These are phyloP conservation scores for Oceanites oceanicus DNA, from an alignment of 2,113 vertebrate species.

Conservation along the genomic window DNA sequence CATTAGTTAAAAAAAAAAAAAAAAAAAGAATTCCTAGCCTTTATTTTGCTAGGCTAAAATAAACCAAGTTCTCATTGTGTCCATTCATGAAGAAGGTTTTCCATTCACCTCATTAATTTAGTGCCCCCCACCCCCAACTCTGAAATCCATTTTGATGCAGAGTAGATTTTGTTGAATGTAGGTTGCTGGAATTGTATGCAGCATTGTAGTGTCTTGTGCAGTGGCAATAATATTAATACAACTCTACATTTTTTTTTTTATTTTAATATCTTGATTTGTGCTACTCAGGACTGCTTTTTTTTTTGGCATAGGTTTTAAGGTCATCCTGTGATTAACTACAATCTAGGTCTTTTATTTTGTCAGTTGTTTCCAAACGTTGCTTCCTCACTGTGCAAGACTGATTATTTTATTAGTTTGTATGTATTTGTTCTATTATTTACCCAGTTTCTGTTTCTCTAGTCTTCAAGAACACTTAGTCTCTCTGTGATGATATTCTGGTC, in stretches of 20 bases:
- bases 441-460: background rate
- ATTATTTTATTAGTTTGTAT: background rate
- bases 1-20: background rate
- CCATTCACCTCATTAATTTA: background rate
- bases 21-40: background rate
- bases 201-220: background rate
- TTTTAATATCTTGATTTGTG: background rate
- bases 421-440: background rate
- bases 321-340: background rate
- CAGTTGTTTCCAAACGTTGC: background rate
- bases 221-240: background rate
- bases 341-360: background rate
- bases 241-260: background rate
- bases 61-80: background rate
- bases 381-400: background rate
- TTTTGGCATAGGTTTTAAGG: background rate
- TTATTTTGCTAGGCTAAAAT: background rate
- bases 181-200: background rate
- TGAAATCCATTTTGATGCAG: background rate
- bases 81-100: background rate
- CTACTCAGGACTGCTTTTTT: background rate
- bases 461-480: background rate
- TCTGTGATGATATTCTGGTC: background rate
- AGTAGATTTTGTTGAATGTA: background rate
- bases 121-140: accelerated